Evolutionary conservation across 2,888 invertebrate species (phyloP).

Genomic region (Nomada ruficornis): DNA sequence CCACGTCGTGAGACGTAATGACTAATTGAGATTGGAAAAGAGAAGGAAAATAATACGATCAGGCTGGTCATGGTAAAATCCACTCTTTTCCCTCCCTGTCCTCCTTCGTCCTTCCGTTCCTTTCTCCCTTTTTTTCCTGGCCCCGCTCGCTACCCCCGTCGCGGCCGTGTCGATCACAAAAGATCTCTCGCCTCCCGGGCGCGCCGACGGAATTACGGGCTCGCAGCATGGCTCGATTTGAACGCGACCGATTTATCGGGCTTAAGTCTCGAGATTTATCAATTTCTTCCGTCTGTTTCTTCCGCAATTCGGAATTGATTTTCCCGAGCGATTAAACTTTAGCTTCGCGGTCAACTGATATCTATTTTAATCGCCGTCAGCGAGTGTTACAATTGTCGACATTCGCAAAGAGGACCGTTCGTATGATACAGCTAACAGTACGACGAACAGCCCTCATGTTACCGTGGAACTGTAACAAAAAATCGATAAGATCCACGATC

Average conservation of each 20-base stretch:
- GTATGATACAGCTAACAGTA: too few species aligned
- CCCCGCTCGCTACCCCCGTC: slow-evolving; percentile 18
- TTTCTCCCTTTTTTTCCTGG: slow-evolving; percentile 10
- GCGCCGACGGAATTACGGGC: slow-evolving; percentile 69
- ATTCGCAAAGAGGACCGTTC: too few species aligned
- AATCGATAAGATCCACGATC: neutral
- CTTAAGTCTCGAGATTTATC: slow-evolving; percentile 39
- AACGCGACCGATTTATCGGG: slow-evolving; percentile 61
- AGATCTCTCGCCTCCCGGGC: slow-evolving; percentile 71
- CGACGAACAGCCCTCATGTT: too few species aligned
- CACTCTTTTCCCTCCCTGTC: slow-evolving; percentile 53
- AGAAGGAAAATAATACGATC: slow-evolving; percentile 68
- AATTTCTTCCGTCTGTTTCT: slow-evolving; percentile 11
- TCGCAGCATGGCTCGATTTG: slow-evolving; percentile 58
- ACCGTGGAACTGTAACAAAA: too few species aligned
- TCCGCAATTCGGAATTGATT: neutral
- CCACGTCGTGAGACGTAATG: slow-evolving; percentile 74
- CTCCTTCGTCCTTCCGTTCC: slow-evolving; percentile 43
- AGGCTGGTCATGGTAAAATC: slow-evolving; percentile 72
- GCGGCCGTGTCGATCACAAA: slow-evolving; percentile 63
- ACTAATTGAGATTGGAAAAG: slow-evolving; percentile 77
- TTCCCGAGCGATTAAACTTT: too few species aligned
- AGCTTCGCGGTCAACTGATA: too few species aligned
- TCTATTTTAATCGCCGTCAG: too few species aligned
- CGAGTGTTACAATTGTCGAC: too few species aligned